Base-by-base conservation (phyloP, 2,888 invertebrate genomes). In the Zygothrica quintamaculata region DNA sequence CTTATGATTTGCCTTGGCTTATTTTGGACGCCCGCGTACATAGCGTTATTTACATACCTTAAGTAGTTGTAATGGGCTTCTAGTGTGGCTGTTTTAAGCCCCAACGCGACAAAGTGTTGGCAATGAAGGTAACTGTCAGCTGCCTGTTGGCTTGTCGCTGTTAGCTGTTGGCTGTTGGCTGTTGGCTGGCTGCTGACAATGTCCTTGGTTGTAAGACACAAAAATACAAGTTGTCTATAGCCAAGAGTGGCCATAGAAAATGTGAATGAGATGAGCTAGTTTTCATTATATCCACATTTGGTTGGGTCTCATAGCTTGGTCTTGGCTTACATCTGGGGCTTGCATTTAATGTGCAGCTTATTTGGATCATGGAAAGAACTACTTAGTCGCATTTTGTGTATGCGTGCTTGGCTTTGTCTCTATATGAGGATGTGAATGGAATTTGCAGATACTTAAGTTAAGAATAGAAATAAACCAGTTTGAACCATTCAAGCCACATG, bases 21-120 rank as follows among this genome's bases (percentile, higher is more conserved):
- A 84, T 86, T 76, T 87, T 61, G 65, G 79, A 67, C 73, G 48
- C 40, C 12, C 61, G 57, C 64, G 53, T 44, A 57, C 76, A 65
- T 43, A 64, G 73, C 66, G 67, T 78, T 87, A 84, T 84, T 84
- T 87, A 84, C 82, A 86, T 86, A 78, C 81, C 84, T 71, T 82
- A 87, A 86, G 82, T 82, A 82, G 82, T 82, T 84, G 87, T 84
- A 84, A 84, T 84, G 82, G 82, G 69, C 75, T 80, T 60, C 60
- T 52, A 52, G 26, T 48, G 56, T 31, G 42, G 47, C 29, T 52
- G 58, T 50, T 57, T 26, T 51, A 39, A 40, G 46, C 36, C 40
- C 42, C 34, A 58, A 34, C 40, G 65, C 77, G 80, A 84, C 87
- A 82, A 84, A 84, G 75, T 82, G 87, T 80, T 77, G 62, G 77